Conservation (phyloP, 2,113 vertebrate species). For the Brachypteracias leptosomus region DNA sequence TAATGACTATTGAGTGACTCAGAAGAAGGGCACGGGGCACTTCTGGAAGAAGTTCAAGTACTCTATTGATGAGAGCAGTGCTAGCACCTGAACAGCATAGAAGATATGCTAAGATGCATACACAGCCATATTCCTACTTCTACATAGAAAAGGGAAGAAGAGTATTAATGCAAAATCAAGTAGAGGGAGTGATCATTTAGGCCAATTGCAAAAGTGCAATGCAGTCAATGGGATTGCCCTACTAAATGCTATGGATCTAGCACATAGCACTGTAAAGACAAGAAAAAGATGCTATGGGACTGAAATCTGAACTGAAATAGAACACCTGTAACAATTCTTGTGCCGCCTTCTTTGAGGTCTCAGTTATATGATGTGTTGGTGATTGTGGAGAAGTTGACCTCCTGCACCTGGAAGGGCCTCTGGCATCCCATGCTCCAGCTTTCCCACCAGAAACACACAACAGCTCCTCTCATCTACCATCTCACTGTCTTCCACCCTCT, state of each 20-base stretch:
- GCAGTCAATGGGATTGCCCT: neutral
- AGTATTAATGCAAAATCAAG: neutral
- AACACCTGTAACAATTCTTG: neutral
- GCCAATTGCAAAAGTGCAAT: neutral
- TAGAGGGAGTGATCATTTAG: neutral
- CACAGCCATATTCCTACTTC: neutral
- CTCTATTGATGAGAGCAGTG: neutral
- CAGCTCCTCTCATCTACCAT: neutral
- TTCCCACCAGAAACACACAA: neutral
- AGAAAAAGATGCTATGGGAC: neutral
- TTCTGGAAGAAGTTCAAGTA: conserved; percentile 46
- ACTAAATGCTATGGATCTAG: neutral
- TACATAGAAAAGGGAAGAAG: neutral
- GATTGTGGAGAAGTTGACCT: neutral
- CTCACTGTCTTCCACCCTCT: neutral
- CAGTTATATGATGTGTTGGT: neutral
- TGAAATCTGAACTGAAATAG: neutral
- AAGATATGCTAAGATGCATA: neutral
- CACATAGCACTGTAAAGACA: neutral
- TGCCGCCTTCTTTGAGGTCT: neutral
- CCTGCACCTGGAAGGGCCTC: neutral
- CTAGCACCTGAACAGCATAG: neutral
- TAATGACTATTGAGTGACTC: conserved; percentile 48
- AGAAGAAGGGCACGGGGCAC: conserved; percentile 16
- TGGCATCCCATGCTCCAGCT: neutral